phyloP scores from a whole-genome alignment of 1,140 invertebrate species.

The Platorchestia sp. region DNA sequence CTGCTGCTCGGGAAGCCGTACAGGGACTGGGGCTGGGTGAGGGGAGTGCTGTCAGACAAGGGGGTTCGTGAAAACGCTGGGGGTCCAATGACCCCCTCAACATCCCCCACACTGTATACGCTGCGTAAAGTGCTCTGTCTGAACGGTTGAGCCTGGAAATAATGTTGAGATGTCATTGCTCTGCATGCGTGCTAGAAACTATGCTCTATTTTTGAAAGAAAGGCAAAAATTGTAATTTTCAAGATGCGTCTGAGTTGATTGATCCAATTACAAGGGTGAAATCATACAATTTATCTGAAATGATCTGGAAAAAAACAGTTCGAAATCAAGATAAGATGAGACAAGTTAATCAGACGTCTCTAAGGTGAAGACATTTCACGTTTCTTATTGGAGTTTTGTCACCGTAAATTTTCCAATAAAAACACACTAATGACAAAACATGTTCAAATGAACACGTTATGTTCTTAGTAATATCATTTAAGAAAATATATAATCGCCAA shows the following conservation, averaged over 20 bases:
- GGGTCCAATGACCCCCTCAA: constrained; percentile 38
- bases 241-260: neutral
- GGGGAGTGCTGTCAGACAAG: constrained; percentile 12
- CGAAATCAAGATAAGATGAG: neutral
- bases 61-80: neutral
- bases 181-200: neutral
- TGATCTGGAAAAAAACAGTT: neutral
- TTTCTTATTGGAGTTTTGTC: neutral
- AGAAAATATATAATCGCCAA: neutral
- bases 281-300: neutral
- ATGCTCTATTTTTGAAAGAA: neutral
- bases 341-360: neutral
- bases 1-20: constrained; percentile 46
- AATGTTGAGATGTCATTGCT: neutral
- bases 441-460: neutral
- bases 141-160: constrained; percentile 16
- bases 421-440: neutral
- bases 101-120: constrained; percentile 31
- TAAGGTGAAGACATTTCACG: neutral
- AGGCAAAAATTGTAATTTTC: neutral
- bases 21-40: constrained; percentile 25
- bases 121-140: constrained; percentile 47
- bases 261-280: neutral
- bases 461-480: neutral
- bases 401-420: neutral